Evolutionary conservation across 1,140 invertebrate genomes (phyloP), one percentile per base, ranked within the genome.

Genomic region (Phymastichus coffea): DNA sequence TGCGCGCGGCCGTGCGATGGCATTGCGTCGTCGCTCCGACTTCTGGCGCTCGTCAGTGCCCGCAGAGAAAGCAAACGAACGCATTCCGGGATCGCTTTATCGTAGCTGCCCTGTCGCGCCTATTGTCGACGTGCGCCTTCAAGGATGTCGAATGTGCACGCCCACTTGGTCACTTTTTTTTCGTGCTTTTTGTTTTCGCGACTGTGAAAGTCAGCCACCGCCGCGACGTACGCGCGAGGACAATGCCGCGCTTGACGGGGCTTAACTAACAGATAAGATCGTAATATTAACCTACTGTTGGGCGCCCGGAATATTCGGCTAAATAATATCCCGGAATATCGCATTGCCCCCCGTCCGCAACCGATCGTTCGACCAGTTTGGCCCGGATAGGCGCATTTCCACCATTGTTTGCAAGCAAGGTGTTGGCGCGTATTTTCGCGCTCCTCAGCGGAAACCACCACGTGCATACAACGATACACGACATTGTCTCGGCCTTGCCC

Each of bases 401-500:
- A 44, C 57, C 46, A 58, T 58, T 58, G 57, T 58, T 52, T 47
- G 43, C 46, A 33, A n/a, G n/a, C n/a, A n/a, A 38, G 54, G 52
- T 55, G 52, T 55, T 23, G 4, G 1, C 7, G 17, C 12, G 40
- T 43, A 38, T 49, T 48, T 41, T 33, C 10, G 46, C 57, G 40
- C 23, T 20, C 38, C 25, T 58, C 52, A 37, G 41, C 40, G 57
- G 40, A 44, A 48, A 48, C 43, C 9, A 38, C n/a, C 37, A 60
- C 54, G 54, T 60, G 28, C 57, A 60, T 60, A 60, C 57, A 60
- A 60, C 54, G 51, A 60, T 38, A 48, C 51, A 46, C 57, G 28
- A 60, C 57, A 60, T 60, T 60, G 57, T 60, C 41, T 44, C 20
- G n/a, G n/a, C n/a, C n/a, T n/a, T n/a, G n/a, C n/a, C n/a, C n/a